Base-by-base conservation (phyloP, 2,113 vertebrate genomes). In the Clarias macrocephalus region DNA sequence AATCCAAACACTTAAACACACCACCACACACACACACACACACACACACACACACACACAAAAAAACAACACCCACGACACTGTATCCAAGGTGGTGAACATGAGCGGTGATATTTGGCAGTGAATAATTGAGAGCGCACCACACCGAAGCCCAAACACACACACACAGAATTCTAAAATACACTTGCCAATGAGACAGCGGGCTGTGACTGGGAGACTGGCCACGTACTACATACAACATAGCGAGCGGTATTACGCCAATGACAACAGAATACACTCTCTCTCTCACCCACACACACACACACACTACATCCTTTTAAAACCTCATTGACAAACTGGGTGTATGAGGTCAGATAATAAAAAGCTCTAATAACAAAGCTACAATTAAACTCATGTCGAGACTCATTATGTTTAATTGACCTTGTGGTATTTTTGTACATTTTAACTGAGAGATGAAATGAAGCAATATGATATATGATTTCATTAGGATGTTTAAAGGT, bases 101-200 rank as follows among this genome's bases (percentile, higher is more conserved):
- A 63, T 72, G 80, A 77, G 86, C 65, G 65, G 60, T 82, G 80
- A 76, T 82, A 83, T 83, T 83, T 82, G 86, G 86, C 80, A 83
- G 80, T 56, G 80, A 87, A 68, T 76, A 72, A 83, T 59, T 82
- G 77, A 89, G 83, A 33, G 54, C 54, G 28, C 54, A 87, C 86
- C 37, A 59, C 73, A 81, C 79, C 37, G 56, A 56, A 75, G 84
- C 57, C 77, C 63, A 60, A 19, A 84, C 73, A 87, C 77, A 70
- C 82, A 66, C 62, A 52, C 21, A 84, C 57, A 73, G 33, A 33
- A 5, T 52, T 85, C 77, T 70, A 48, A 70, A 85, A 19, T 42
- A 65, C 77, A 65, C 83, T 48, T 89, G 86, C 86, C 89, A 89
- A 72, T 83, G 83, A 88, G 89, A 89, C 30, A 86, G 66, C 80